A percentile compares a stretch with the other conserved stretches of the same genome.
Conservation (phyloP, 2,888 invertebrate species). For the Dryocosmus kuriphilus region DNA sequence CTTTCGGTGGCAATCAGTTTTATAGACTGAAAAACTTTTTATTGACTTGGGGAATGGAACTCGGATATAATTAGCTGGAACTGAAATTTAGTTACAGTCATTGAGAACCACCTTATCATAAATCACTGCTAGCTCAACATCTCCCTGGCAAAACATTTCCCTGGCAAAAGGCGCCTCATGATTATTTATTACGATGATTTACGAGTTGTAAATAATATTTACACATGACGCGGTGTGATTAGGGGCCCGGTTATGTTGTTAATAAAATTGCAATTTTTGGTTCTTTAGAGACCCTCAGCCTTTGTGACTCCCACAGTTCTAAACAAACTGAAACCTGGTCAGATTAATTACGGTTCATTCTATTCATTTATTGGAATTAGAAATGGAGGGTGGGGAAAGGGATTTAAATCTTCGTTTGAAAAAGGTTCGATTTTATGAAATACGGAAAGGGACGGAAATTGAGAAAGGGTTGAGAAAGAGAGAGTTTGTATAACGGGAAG, state of each 20-base stretch:
- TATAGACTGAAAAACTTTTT: slow-evolving; percentile 34
- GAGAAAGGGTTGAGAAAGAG: neutral
- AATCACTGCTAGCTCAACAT: slow-evolving; percentile 32
- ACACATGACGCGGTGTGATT: slow-evolving; percentile 29
- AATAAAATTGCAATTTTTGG: slow-evolving; percentile 9
- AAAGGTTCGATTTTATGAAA: no score
- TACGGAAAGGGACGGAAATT: no score
- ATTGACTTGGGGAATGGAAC: slow-evolving; percentile 22
- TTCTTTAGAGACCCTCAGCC: neutral
- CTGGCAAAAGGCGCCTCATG: slow-evolving; percentile 27
- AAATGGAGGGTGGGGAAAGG: neutral
- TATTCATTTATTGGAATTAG: neutral
- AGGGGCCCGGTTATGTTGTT: slow-evolving; percentile 25
- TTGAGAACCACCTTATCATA: slow-evolving; percentile 24
- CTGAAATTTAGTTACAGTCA: slow-evolving; percentile 32
- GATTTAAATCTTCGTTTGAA: no score
- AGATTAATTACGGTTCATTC: neutral
- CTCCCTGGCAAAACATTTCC: slow-evolving; percentile 24
- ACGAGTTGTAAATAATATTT: slow-evolving; percentile 39
- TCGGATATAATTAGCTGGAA: slow-evolving; percentile 39
- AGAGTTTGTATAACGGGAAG: slow-evolving; percentile 43
- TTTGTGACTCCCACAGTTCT: neutral
- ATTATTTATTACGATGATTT: slow-evolving; percentile 37
- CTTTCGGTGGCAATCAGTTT: slow-evolving; percentile 41
- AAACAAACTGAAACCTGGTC: neutral